Conservation (phyloP, 1,140 invertebrate species). For the Leguminivora glycinivorella region DNA sequence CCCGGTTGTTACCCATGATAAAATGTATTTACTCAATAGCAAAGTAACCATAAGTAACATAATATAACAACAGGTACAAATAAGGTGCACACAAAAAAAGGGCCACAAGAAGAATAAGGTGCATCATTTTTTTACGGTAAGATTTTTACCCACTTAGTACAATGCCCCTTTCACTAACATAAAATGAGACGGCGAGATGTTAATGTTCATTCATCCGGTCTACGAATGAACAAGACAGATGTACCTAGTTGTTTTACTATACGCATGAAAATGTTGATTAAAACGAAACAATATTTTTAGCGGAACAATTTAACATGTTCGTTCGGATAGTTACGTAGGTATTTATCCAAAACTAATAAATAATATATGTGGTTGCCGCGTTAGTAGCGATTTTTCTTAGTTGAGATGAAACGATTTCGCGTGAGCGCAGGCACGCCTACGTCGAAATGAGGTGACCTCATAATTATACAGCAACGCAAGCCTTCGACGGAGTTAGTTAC, state of each 20-base stretch:
- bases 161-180: conserved; percentile 55
- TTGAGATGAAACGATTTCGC: conserved; percentile 24
- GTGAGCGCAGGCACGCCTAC: conserved; percentile 21
- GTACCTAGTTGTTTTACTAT: neutral
- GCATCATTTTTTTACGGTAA: neutral
- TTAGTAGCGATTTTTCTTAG: neutral
- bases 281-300: neutral
- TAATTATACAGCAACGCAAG: conserved; percentile 24
- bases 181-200: conserved; percentile 39
- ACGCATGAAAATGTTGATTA: conserved; percentile 1
- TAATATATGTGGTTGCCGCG: neutral
- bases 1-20: neutral
- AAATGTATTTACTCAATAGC: neutral
- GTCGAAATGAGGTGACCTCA: conserved; percentile 27
- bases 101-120: neutral
- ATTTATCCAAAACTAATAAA: neutral
- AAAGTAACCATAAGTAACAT: no score
- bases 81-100: neutral
- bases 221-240: conserved; percentile 33
- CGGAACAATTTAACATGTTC: neutral
- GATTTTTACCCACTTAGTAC: conserved; percentile 38
- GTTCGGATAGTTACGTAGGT: neutral
- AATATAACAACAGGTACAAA: neutral
- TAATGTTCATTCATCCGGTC: conserved; percentile 35
- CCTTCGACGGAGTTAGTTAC: conserved; percentile 17